Conservation (phyloP, 2,888 invertebrate genomes). For the Yponomeuta cagnagella region DNA sequence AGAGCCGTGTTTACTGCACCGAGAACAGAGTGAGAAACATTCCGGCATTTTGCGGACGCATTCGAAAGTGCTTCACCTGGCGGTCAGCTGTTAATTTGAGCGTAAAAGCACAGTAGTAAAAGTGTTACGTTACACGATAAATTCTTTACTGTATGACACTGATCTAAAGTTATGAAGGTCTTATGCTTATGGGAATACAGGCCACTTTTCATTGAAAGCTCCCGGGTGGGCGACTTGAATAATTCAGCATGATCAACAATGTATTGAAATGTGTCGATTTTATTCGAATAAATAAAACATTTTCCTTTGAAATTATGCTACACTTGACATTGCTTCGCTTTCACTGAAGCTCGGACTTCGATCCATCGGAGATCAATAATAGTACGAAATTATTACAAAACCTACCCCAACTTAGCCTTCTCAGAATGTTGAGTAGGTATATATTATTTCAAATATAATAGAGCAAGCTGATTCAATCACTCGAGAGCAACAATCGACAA, state of each 20-base stretch:
- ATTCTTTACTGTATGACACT: background rate
- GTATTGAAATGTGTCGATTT: constrained; percentile 3
- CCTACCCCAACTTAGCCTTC: no score
- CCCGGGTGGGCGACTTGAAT: background rate
- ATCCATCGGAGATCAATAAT: no score
- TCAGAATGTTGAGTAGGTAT: no score
- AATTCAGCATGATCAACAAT: constrained; percentile 6
- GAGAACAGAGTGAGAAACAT: background rate
- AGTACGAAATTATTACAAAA: no score
- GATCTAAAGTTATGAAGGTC: background rate
- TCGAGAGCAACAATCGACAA: background rate
- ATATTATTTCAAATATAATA: no score
- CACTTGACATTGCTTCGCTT: constrained; percentile 14
- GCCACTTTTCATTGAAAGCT: background rate
- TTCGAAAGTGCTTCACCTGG: background rate
- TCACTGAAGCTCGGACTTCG: background rate
- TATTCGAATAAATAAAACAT: constrained; percentile 9
- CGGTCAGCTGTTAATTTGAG: background rate
- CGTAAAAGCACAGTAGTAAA: background rate
- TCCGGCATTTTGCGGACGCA: background rate
- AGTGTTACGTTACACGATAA: background rate
- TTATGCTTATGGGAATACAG: background rate
- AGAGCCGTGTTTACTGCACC: background rate
- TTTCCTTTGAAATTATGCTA: background rate
- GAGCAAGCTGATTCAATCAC: background rate